Evolutionary conservation across 2,113 vertebrate genomes (phyloP), one percentile per base, ranked within the genome.

Genomic region (Toxostoma redivivum): DNA sequence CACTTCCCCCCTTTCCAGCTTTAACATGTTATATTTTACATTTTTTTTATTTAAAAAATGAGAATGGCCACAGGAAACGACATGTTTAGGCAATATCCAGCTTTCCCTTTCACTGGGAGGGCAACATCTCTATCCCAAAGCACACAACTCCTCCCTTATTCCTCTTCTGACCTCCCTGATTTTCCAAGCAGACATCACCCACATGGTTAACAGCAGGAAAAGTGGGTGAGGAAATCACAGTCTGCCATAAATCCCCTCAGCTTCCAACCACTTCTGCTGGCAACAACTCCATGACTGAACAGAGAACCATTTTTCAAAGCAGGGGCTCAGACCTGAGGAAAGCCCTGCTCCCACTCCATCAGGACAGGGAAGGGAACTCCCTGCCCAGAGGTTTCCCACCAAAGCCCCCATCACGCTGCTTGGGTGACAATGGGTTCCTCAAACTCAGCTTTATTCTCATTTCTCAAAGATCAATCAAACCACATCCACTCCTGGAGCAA

Each of bases 231-330:
- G 30, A n/a, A n/a, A 64, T 25, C 23, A 27, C 2, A 9, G 33
- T 25, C 40, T 57, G 31, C 22, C 44, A 57, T 5, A 71, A 47
- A 60, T 7, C 13, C 18, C 27, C 37, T 44, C 48, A 20, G 31
- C 42, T 81, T 65, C 72, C 92, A 80, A 60, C 10, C 35, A 21
- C 35, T 85, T 54, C 44, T 50, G 27, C 66, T 64, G 76, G 48
- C 40, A 65, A 7, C 5, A 18, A 3, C 5, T 80, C 35, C 78
- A 16, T 17, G 10, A 12, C 30, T 19, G 73, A 35, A 28, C 0
- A 1, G 0, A 1, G 19, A 21, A 12, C 18, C 0, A 1, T 38
- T 12, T 38, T 5, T 20, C 15, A 38, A 38, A 47, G 0, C 2
- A 19, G 31, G 47, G 35, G 17, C 7, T 81, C n/a, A 67, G 61